Conservation (phyloP, 2,797 vertebrate genomes). For the Fundulus diaphanus region DNA sequence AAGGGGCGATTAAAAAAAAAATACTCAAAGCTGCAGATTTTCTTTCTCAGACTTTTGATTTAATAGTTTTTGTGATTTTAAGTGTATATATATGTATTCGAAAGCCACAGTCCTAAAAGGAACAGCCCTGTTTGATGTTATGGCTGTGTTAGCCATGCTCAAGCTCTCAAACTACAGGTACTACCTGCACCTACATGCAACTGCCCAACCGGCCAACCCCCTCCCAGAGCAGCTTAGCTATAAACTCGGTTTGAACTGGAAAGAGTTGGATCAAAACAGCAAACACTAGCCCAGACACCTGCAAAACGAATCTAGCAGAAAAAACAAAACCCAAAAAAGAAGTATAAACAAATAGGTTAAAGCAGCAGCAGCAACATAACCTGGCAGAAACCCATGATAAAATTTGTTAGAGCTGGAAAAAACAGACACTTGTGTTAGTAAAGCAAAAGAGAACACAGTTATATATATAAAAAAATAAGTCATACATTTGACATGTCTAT, state of each 20-base stretch:
- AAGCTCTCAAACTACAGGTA: slow-evolving; percentile 51
- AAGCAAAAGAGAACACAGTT: slow-evolving; percentile 44
- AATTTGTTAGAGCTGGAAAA: slow-evolving; percentile 57
- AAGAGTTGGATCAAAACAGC: slow-evolving; percentile 53
- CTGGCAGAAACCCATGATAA: slow-evolving; percentile 45
- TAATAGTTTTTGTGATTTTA: slow-evolving; percentile 8
- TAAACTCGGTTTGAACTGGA: slow-evolving; percentile 51
- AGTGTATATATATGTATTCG: slow-evolving; percentile 36
- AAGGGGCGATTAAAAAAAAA: slow-evolving; percentile 55
- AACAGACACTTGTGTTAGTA: slow-evolving; percentile 55
- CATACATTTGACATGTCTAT: slow-evolving; percentile 43
- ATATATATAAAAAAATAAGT: slow-evolving; percentile 17
- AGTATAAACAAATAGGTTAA: slow-evolving; percentile 38
- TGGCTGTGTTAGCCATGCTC: slow-evolving; percentile 77
- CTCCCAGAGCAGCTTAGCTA: slow-evolving; percentile 41
- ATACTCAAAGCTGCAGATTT: slow-evolving; percentile 50
- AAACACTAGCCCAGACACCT: slow-evolving; percentile 58
- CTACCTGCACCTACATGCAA: slow-evolving; percentile 69
- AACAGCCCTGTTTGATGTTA: slow-evolving; percentile 83
- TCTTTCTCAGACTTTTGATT: slow-evolving; percentile 29
- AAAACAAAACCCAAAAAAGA: not conserved
- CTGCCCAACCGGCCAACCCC: slow-evolving; percentile 55
- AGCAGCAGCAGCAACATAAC: slow-evolving; percentile 37
- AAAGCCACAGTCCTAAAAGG: slow-evolving; percentile 55
- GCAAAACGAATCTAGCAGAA: slow-evolving; percentile 47